These are phyloP conservation scores for Ceratosolen fusciceps DNA, from an alignment of 1,140 invertebrate species.

Conservation along the genomic window DNA sequence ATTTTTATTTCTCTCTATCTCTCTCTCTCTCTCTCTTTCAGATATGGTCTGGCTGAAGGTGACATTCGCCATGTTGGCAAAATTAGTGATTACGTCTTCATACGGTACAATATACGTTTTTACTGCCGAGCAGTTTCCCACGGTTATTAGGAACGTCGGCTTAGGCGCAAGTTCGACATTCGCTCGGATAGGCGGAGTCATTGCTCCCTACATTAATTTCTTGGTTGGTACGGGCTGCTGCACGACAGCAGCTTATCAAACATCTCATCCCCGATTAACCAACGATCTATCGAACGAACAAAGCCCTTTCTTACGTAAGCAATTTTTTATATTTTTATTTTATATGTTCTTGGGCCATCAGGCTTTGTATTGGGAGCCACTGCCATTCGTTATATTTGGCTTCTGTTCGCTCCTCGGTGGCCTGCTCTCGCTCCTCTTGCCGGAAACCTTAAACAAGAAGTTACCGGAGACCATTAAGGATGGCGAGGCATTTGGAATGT, in stretches of 20 bases:
- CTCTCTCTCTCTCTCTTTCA: too few species aligned
- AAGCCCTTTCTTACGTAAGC: too few species aligned
- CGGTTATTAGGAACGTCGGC: slow-evolving; percentile 84
- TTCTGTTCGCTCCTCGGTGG: slow-evolving; percentile 77
- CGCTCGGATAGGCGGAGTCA: slow-evolving; percentile 83
- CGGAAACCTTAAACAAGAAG: slow-evolving; percentile 83
- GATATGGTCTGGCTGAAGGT: slow-evolving; percentile 76
- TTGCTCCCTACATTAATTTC: slow-evolving; percentile 81
- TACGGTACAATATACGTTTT: slow-evolving; percentile 87
- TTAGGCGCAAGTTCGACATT: slow-evolving; percentile 84
- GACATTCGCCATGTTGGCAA: slow-evolving; percentile 83
- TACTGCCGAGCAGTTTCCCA: slow-evolving; percentile 88
- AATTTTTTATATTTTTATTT: too few species aligned
- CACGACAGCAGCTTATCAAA: too few species aligned
- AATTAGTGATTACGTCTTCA: slow-evolving; percentile 85
- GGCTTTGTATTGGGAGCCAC: slow-evolving; percentile 75
- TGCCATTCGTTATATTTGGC: slow-evolving; percentile 84
- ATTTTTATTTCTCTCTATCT: too few species aligned
- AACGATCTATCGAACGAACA: too few species aligned
- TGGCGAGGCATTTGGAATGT: slow-evolving; percentile 80
- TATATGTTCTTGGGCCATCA: slow-evolving; percentile 55
- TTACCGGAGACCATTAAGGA: slow-evolving; percentile 83
- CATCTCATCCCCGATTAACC: too few species aligned
- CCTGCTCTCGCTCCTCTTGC: slow-evolving; percentile 78
- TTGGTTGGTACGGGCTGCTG: slow-evolving; percentile 71